Conservation (phyloP, 2,113 vertebrate genomes). For the Sinosuthora webbiana region DNA sequence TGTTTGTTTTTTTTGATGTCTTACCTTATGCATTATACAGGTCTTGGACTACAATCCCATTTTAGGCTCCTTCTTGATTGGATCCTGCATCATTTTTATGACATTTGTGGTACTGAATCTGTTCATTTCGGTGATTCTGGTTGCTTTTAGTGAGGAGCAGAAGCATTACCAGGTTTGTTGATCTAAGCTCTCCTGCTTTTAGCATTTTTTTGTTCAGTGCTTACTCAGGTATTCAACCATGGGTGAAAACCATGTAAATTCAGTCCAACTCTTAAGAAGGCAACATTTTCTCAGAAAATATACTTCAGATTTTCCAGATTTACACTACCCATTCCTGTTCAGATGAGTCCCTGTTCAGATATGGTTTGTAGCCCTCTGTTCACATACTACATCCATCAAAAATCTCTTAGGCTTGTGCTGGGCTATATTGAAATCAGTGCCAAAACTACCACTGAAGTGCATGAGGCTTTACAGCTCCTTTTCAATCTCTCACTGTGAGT, state of each 20-base stretch:
- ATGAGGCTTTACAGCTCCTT: neutral
- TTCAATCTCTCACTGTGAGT: neutral
- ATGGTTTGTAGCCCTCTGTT: neutral
- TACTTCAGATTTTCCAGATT: neutral
- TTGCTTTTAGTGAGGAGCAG: slow-evolving; percentile 93
- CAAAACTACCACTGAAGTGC: neutral
- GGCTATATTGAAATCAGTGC: neutral
- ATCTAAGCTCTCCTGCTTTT: neutral
- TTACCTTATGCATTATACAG: slow-evolving; percentile 62
- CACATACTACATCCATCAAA: neutral
- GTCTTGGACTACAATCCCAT: slow-evolving; percentile 89
- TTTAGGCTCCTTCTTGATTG: slow-evolving; percentile 89
- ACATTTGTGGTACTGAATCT: slow-evolving; percentile 95
- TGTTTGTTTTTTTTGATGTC: neutral
- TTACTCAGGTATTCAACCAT: neutral
- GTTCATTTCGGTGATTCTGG: slow-evolving; percentile 94
- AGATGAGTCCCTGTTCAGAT: neutral
- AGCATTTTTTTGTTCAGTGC: neutral
- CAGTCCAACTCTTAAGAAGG: neutral
- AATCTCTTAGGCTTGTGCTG: neutral
- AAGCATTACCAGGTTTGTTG: slow-evolving; percentile 84
- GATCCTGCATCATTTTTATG: slow-evolving; percentile 94
- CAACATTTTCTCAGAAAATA: neutral
- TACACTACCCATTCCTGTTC: neutral
- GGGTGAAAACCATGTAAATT: neutral